A percentile compares a stretch with the other conserved stretches of the same genome.
These are phyloP conservation scores for Promerops cafer DNA, from an alignment of 2,113 vertebrate species.

Conservation along the genomic window DNA sequence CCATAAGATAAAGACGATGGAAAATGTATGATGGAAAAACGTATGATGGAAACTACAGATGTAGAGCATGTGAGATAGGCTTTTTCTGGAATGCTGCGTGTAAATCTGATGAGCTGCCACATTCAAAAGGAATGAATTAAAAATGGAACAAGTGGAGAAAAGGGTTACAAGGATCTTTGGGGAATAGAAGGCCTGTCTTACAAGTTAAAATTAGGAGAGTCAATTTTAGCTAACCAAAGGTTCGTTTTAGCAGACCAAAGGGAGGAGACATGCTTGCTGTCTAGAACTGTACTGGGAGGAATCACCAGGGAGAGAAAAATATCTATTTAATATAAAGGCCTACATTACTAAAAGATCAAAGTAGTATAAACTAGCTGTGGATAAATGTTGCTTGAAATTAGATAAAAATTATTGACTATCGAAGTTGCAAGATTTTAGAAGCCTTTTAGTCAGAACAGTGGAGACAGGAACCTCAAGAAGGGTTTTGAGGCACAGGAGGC, in stretches of 20 bases:
- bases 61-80: neutral
- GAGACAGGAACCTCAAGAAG: neutral
- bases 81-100: neutral
- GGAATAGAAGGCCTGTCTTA: conserved; percentile 16
- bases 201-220: conserved; percentile 30
- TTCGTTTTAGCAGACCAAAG: conserved; percentile 30
- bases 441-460: neutral
- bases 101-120: neutral
- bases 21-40: neutral
- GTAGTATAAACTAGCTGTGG: neutral
- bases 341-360: conserved; percentile 33
- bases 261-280: neutral
- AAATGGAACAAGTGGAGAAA: neutral
- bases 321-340: conserved; percentile 18
- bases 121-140: conserved; percentile 40
- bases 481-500: neutral
- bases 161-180: conserved; percentile 12
- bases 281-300: neutral
- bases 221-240: conserved; percentile 46
- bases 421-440: neutral
- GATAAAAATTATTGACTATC: neutral
- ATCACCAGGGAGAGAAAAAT: conserved; percentile 7
- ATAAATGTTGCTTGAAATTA: conserved; percentile 15
- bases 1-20: neutral
- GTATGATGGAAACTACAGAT: neutral